Evolutionary conservation across 2,888 invertebrate genomes (phyloP).

Genomic region (Drosophila eohydei): DNA sequence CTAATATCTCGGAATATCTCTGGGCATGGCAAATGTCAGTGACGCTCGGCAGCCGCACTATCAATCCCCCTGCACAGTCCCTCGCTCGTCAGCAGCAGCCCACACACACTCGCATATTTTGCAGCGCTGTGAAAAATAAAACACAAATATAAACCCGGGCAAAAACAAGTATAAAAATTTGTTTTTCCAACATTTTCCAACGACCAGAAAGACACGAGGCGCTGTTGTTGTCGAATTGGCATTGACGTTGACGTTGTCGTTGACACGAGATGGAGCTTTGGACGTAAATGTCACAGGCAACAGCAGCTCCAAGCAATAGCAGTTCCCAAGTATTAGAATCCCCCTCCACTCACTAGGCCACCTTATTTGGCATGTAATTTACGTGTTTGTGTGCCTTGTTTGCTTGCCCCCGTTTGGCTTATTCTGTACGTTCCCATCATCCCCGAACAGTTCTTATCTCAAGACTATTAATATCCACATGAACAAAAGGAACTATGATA

Average conservation of each 20-base stretch:
- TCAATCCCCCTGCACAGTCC: constrained; percentile 21
- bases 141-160: constrained; percentile 72
- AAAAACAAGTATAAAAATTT: constrained; percentile 80
- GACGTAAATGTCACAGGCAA: constrained; percentile 37
- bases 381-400: constrained; percentile 68
- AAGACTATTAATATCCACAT: constrained; percentile 6
- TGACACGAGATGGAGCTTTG: constrained; percentile 37
- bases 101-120: constrained; percentile 69
- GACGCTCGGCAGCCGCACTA: constrained; percentile 61
- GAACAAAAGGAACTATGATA: not conserved
- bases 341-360: constrained; percentile 3
- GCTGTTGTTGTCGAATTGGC: constrained; percentile 28
- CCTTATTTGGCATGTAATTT: constrained; percentile 52
- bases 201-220: constrained; percentile 59
- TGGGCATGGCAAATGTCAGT: constrained; percentile 55
- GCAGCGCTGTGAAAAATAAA: constrained; percentile 79
- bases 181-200: constrained; percentile 81
- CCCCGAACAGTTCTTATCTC: constrained; percentile 1
- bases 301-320: constrained; percentile 2
- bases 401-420: constrained; percentile 2
- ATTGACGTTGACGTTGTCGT: constrained; percentile 39
- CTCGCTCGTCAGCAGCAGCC: constrained; percentile 21
- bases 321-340: constrained; percentile 7
- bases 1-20: constrained; percentile 81
- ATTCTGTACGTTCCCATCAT: not conserved